Evolutionary conservation across 2,113 vertebrate genomes (phyloP), one percentile per base, ranked within the genome.

Genomic region (Nesoenas mayeri): DNA sequence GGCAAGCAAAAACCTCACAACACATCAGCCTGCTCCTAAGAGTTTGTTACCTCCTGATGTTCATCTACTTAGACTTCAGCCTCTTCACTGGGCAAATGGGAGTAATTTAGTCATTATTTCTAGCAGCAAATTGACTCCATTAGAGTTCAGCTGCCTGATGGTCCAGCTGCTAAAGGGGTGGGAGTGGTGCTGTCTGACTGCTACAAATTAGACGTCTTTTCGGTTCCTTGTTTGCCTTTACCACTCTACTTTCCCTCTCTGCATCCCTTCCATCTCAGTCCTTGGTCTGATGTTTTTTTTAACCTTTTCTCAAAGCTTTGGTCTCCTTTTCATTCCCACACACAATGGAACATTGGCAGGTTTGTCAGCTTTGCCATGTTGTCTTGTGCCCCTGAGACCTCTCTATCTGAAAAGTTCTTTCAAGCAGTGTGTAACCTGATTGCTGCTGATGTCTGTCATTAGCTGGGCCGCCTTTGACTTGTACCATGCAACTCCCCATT

Each of bases 41-140:
- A 75, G 61, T 72, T 77, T 80, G 78, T 64, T 91, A 95, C 91
- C 92, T 94, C 96, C 80, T 0, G 2, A 62, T 84, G 91, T 89
- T 96, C 93, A 94, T 91, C 73, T 92, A 16, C 93, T 94, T 93
- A 92, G 83, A 58, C 44, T 94, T 88, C 83, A 94, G 73, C 70
- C 96, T 94, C 91, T 91, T 93, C 85, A 88, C 72, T 93, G 96
- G 88, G 94, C 92, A 96, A 97, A 96, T 96, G 95, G 93, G 88
- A 97, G 92, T 91, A 95, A 97, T 96, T 97, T 95, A 96, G 96
- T 97, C 92, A 96, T 97, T 95, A 96, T 94, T 97, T 93, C 93
- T 92, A 94, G 88, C 88, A 96, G 93, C 88, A 96, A 96, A 97
- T 95, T 96, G 95, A 92, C 93, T 96, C 91, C 95, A 96, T 96